Evolutionary conservation across 2,113 vertebrate genomes (phyloP), one percentile per base, ranked within the genome.

Genomic region (Tenrec ecaudatus): DNA sequence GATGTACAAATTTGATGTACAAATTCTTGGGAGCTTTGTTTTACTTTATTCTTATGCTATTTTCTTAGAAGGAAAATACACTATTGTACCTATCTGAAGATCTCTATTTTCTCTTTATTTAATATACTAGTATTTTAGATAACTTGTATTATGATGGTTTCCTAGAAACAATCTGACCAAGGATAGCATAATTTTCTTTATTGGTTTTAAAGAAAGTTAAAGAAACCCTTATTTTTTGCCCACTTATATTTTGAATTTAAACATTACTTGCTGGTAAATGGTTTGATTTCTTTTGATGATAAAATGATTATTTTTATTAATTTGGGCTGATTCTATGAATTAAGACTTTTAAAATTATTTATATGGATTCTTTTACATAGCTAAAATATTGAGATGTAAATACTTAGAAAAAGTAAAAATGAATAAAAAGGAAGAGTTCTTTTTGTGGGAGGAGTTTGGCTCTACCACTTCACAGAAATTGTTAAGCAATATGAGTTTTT

Each of bases 401-500:
- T 66, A 16, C 47, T 31, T 66, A 88, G 33, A 40, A 31, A 33
- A 85, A 73, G 38, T 22, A 83, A 20, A 80, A 77, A 57, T 83
- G 43, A 86, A 38, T 47, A 40, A 64, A 47, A 2, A 58, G 73
- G 43, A 71, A 38, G 33, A 43, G 0, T n/a, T 36, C 2, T 80
- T 88, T 91, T 80, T 7, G 16, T 53, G 47, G 22, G 75, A 82
- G 43, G 29, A n/a, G 9, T 36, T 83, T 22, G 60, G 58, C n/a
- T 14, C 10, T 66, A 22, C 68, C 20, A 1, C 38, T 73, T 66
- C 36, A 83, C 25, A 43, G 53, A 38, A 94, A n/a, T 36, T 77
- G n/a, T 91, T 86, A 58, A 64, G 82, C 91, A 97, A 80, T 38
- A 53, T 29, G 47, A 62, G 19, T 19, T 71, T 87, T 86, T 90